phyloP scores from a whole-genome alignment of 2,888 invertebrate species.

The Philaethria dido region DNA sequence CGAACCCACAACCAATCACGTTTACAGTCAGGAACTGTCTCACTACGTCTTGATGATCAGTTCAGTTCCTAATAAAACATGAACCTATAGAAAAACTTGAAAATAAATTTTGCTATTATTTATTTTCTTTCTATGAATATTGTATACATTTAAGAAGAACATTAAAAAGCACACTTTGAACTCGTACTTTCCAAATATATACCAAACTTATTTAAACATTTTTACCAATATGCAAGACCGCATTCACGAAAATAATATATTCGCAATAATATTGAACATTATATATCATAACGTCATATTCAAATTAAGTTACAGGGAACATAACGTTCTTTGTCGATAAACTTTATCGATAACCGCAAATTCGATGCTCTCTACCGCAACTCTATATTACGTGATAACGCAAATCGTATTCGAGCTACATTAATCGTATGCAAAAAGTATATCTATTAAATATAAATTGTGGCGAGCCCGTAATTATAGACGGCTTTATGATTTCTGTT shows the following conservation, averaged over 20 bases:
- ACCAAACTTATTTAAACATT: neutral
- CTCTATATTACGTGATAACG: conserved; percentile 39
- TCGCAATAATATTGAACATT: conserved; percentile 4
- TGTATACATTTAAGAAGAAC: too few species aligned
- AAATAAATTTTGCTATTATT: too few species aligned
- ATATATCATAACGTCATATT: neutral
- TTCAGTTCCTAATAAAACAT: too few species aligned
- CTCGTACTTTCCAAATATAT: neutral
- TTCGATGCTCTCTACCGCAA: conserved; percentile 46
- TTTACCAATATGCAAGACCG: neutral
- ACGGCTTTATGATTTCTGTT: conserved; percentile 27
- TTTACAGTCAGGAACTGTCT: too few species aligned
- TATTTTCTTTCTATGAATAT: too few species aligned
- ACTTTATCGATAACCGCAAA: conserved; percentile 48
- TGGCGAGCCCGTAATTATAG: conserved; percentile 33
- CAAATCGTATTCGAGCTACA: conserved; percentile 30
- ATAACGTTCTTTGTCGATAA: conserved; percentile 45
- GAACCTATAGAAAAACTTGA: too few species aligned
- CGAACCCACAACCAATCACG: too few species aligned
- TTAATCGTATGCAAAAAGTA: conserved; percentile 39
- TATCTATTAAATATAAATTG: conserved; percentile 38
- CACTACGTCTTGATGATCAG: too few species aligned
- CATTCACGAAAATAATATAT: conserved; percentile 3
- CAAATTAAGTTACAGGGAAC: conserved; percentile 35
- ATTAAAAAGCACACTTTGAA: too few species aligned